Base-by-base conservation (phyloP, 1,140 invertebrate species). In the Heliconius hewitsoni region DNA sequence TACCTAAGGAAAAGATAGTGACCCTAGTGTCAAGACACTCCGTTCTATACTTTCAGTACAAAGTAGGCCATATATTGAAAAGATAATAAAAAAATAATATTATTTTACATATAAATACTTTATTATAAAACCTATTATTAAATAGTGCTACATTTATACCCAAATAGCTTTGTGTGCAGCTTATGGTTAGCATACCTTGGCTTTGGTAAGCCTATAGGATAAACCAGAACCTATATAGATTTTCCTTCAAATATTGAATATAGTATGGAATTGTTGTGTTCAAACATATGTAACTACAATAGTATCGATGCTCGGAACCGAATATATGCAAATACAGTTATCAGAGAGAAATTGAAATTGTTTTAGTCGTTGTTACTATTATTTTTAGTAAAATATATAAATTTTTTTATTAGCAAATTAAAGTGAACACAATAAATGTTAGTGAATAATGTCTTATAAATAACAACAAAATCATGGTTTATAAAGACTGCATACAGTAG, bases 241-340 rank as follows among this genome's bases (percentile, higher is more conserved):
- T 66, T 27, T 66, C 55, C 55, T 23, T 57, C 19, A 27, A 66
- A 66, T 66, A 66, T 66, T 66, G 57, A 27, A 66, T 66, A 27
- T n/a, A 66, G 9, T 27, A 66, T 27, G 57, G 23, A 66, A 66
- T 66, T 66, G 57, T 27, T 66, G 9, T 66, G 13, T 66, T 27
- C 57, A 13, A 66, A 66, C 57, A 27, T 27, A 37, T 37, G 34
- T 37, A 27, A 66, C 23, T 66, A 27, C 2, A 27, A 9, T 30
- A 9, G 9, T 66, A 66, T 30, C 6, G 27, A 16, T 30, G 23
- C 8, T 27, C 11, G 8, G 27, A 66, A 66, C 8, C 11, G 9
- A 13, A 27, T 27, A 66, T 66, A 27, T 30, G 3, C 55, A 52
- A 23, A 57, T 57, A 2, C 3, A 23, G 2, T 23, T 23, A 23